Evolutionary conservation across 2,113 vertebrate genomes (phyloP).

Genomic region (Pseudopodoces humilis): DNA sequence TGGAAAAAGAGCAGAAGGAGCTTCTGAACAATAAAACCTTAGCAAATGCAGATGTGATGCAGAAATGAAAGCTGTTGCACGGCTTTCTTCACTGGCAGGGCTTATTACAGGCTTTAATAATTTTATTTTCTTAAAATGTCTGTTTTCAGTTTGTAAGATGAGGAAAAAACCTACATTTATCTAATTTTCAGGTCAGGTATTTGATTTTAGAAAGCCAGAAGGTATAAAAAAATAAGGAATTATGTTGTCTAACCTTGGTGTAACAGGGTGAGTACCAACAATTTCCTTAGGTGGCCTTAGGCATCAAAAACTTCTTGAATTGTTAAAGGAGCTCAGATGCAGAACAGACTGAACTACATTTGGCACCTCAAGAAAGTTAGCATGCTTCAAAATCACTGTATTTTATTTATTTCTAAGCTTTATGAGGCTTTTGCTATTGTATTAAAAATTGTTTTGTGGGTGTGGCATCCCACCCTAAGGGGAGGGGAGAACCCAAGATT

Average conservation of each 20-base stretch:
- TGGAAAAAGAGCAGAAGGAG: not conserved
- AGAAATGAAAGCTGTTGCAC: not conserved
- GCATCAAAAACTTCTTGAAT: not conserved
- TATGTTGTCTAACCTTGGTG: not conserved
- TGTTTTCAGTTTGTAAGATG: not conserved
- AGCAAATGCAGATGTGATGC: not conserved
- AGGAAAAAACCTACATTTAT: not conserved
- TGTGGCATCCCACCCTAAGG: not conserved
- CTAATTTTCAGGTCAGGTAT: conserved; percentile 1
- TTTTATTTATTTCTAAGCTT: not conserved
- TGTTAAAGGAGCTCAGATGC: not conserved
- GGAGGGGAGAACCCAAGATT: not conserved
- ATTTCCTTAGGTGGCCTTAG: not conserved
- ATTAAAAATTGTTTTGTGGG: not conserved
- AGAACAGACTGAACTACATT: not conserved
- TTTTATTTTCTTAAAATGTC: not conserved
- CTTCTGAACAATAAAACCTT: not conserved
- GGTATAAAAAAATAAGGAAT: not conserved
- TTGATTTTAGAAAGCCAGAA: not conserved
- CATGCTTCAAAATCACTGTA: not conserved
- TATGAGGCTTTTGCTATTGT: not conserved
- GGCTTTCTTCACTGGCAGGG: not conserved
- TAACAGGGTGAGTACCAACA: not conserved
- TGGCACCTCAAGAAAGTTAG: not conserved
- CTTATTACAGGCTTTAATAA: not conserved